Evolutionary conservation across 2,113 vertebrate species (phyloP).

Genomic region (Willisornis vidua): DNA sequence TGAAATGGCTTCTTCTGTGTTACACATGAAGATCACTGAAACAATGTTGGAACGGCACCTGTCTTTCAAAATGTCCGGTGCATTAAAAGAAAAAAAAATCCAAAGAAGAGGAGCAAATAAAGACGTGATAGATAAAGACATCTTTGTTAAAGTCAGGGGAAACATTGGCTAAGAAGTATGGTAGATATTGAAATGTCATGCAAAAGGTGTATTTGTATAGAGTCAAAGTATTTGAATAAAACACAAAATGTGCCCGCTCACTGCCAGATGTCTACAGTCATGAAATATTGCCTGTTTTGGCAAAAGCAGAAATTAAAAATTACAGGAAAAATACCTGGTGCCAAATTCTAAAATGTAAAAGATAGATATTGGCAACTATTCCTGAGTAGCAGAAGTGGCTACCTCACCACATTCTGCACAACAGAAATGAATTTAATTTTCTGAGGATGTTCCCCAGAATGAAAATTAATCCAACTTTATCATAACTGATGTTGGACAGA

Average conservation of each 20-base stretch:
- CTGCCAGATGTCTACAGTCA: not conserved
- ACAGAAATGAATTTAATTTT: not conserved
- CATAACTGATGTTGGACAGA: not conserved
- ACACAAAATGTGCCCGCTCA: not conserved
- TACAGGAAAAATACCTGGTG: not conserved
- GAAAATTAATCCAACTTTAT: not conserved
- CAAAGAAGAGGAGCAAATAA: not conserved
- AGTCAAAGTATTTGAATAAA: not conserved
- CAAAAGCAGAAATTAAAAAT: constrained; percentile 8
- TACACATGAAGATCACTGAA: not conserved
- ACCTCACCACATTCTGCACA: not conserved
- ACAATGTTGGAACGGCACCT: not conserved
- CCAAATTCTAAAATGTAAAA: not conserved
- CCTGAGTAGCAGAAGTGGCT: not conserved
- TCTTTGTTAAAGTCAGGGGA: not conserved
- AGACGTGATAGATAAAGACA: not conserved
- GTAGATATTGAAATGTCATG: constrained; percentile 6
- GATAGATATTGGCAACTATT: not conserved
- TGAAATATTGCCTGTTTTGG: not conserved
- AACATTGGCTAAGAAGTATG: not conserved
- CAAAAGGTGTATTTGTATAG: not conserved
- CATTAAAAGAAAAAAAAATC: not conserved
- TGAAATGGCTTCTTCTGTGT: not conserved
- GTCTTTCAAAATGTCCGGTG: not conserved
- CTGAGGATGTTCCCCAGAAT: not conserved